Conservation (phyloP, 2,797 vertebrate species). For the Gallinago stenura region DNA sequence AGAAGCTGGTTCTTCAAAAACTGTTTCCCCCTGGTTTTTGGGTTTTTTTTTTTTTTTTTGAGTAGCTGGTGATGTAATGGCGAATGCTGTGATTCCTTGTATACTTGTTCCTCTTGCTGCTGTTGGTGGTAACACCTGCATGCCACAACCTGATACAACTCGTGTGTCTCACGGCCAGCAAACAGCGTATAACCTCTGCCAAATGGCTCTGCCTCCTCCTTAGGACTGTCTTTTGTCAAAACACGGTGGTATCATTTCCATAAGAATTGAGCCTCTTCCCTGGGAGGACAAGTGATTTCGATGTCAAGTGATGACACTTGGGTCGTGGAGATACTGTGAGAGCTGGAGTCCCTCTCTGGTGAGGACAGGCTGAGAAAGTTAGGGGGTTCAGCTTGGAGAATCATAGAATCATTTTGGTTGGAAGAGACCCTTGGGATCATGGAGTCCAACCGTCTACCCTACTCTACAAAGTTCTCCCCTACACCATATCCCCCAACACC, state of each 20-base stretch:
- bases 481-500: too few relatives aligned
- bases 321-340: too few relatives aligned
- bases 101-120: background rate
- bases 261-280: accelerated
- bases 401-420: too few relatives aligned
- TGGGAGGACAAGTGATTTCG: accelerated
- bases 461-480: too few relatives aligned
- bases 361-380: background rate
- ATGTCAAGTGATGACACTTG: too few relatives aligned
- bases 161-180: background rate
- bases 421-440: too few relatives aligned
- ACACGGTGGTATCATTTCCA: accelerated
- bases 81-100: background rate
- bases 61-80: accelerated
- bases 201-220: accelerated
- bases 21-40: background rate
- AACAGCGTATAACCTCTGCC: accelerated
- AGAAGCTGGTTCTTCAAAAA: background rate
- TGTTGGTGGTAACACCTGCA: background rate
- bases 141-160: accelerated
- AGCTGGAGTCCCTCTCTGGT: background rate
- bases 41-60: background rate
- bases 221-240: background rate
- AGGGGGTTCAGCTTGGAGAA: too few relatives aligned
- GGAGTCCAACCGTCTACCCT: too few relatives aligned